phyloP scores from a whole-genome alignment of 2,888 invertebrate species.

The Drosophila cognata region DNA sequence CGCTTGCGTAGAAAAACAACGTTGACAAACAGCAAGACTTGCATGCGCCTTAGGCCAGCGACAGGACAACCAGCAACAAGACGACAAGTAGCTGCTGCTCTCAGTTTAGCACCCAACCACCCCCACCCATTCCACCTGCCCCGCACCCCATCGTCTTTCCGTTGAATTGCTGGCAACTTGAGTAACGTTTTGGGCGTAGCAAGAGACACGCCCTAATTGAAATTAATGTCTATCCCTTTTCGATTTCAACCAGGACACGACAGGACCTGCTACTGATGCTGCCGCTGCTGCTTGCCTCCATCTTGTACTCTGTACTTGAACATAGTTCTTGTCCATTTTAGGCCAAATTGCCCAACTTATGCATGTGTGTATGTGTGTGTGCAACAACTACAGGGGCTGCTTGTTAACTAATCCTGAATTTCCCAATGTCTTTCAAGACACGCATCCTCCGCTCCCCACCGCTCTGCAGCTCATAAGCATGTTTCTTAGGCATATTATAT shows the following conservation, averaged over 20 bases:
- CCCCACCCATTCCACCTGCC: background rate
- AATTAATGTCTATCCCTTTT: slow-evolving; percentile 79
- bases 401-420: slow-evolving; percentile 53
- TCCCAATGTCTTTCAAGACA: slow-evolving; percentile 45
- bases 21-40: slow-evolving; percentile 21
- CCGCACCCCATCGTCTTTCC: background rate
- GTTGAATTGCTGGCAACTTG: slow-evolving; percentile 31
- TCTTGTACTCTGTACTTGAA: slow-evolving; percentile 45
- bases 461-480: slow-evolving; percentile 15
- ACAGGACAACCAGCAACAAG: slow-evolving; percentile 36
- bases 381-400: slow-evolving; percentile 34
- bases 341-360: slow-evolving; percentile 54
- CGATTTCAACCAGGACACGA: slow-evolving; percentile 49
- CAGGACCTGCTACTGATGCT: slow-evolving; percentile 5
- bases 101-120: background rate
- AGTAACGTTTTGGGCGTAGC: slow-evolving; percentile 54
- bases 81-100: slow-evolving; percentile 48
- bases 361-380: background rate
- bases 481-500: slow-evolving; percentile 29
- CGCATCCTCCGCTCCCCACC: slow-evolving; percentile 31
- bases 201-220: slow-evolving; percentile 73
- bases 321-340: slow-evolving; percentile 49
- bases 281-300: slow-evolving; percentile 1
- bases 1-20: slow-evolving; percentile 58
- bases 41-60: slow-evolving; percentile 34